Evolutionary conservation across 2,113 vertebrate genomes (phyloP).

Genomic region (Megaceryle torquata): DNA sequence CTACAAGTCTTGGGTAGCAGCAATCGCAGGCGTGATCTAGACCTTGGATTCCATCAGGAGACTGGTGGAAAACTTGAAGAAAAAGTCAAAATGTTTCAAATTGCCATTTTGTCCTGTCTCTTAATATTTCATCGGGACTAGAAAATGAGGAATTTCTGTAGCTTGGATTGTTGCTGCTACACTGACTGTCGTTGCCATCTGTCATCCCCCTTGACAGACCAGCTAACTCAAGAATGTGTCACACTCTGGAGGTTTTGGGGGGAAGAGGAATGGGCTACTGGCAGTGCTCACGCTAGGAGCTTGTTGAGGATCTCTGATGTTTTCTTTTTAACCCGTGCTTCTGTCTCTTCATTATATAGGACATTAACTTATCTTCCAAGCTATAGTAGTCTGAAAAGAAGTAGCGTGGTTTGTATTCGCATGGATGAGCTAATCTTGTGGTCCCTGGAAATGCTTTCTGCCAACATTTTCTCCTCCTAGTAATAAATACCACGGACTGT

Average conservation of each 20-base stretch:
- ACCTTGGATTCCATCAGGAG: not conserved
- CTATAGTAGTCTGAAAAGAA: not conserved
- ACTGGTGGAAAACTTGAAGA: not conserved
- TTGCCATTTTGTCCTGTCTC: not conserved
- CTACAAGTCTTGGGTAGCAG: not conserved
- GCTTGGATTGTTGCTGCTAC: not conserved
- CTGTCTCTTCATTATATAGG: not conserved
- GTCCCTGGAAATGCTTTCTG: not conserved
- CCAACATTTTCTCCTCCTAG: not conserved
- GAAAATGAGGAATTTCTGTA: not conserved
- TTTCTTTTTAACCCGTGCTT: not conserved
- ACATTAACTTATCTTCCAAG: not conserved
- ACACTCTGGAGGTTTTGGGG: not conserved
- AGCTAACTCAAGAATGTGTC: not conserved
- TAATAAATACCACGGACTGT: not conserved
- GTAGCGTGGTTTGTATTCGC: not conserved
- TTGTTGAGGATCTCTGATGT: not conserved
- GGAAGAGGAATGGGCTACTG: not conserved
- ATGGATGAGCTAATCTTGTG: constrained; percentile 26
- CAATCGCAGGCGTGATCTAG: not conserved
- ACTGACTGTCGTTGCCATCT: not conserved
- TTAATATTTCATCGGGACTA: not conserved
- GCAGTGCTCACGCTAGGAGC: not conserved
- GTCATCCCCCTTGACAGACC: not conserved
- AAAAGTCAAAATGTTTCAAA: not conserved